Conservation (phyloP, 2,797 vertebrate genomes). For the Platyrinchus mystaceus region DNA sequence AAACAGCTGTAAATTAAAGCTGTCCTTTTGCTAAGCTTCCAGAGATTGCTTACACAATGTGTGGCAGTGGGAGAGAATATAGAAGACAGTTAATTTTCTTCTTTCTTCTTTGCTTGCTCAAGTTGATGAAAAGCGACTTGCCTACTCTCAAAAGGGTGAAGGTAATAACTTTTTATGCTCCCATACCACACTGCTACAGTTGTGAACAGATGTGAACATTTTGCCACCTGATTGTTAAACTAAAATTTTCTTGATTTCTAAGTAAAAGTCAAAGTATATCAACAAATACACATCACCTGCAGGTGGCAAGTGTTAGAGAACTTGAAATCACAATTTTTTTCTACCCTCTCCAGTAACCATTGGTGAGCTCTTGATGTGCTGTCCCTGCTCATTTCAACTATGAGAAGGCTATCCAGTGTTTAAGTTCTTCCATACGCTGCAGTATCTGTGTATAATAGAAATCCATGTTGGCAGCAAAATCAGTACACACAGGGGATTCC, state of each 20-base stretch:
- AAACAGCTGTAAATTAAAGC: conserved; percentile 62
- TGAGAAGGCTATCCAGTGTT: conserved; percentile 84
- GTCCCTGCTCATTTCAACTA: conserved; percentile 56
- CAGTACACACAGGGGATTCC: conserved; percentile 89
- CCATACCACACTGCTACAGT: conserved; percentile 19
- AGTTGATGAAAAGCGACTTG: not conserved
- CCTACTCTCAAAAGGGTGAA: not conserved
- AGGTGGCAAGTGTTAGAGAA: conserved; percentile 24
- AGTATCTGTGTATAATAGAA: conserved; percentile 85
- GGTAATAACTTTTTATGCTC: not conserved
- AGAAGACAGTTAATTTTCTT: conserved; percentile 30
- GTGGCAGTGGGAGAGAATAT: not conserved
- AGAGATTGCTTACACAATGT: conserved; percentile 51
- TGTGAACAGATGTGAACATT: conserved; percentile 1
- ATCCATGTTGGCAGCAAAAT: conserved; percentile 90
- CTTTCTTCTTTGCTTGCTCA: not conserved
- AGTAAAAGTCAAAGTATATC: not conserved
- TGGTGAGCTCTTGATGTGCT: not conserved
- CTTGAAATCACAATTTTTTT: conserved; percentile 36
- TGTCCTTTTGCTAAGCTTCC: conserved; percentile 55
- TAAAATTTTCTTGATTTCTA: conserved; percentile 28
- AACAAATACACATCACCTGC: conserved; percentile 5
- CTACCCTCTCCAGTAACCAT: not conserved
- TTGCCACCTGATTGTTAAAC: conserved; percentile 5
- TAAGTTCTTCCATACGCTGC: conserved; percentile 81